phyloP scores from a whole-genome alignment of 35 echinoderm and acorn worm species.

The Heliocidaris erythrogramma region DNA sequence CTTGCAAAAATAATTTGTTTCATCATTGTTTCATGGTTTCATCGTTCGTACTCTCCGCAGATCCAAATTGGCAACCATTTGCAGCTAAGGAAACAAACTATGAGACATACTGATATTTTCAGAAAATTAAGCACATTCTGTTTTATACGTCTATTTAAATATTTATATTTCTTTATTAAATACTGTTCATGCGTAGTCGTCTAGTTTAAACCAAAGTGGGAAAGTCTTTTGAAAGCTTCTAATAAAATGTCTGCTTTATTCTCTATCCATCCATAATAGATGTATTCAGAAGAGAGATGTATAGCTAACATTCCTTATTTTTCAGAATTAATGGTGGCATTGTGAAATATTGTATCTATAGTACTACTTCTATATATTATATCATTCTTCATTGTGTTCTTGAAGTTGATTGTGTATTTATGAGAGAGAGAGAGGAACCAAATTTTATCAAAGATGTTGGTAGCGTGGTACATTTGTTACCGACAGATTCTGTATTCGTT shows the following conservation, averaged over 20 bases:
- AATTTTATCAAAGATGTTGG: neutral
- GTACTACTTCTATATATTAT: slow-evolving; percentile 13
- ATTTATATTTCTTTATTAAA: neutral
- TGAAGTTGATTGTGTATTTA: neutral
- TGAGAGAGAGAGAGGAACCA: neutral
- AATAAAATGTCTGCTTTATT: neutral
- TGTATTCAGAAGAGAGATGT: neutral
- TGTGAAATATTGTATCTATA: neutral
- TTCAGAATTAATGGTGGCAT: neutral
- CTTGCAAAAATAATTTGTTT: neutral
- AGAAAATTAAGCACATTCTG: neutral
- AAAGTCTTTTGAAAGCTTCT: neutral
- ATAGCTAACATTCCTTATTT: slow-evolving; percentile 3
- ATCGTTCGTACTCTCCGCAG: neutral
- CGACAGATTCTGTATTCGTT: neutral
- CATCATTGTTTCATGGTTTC: too few relatives aligned
- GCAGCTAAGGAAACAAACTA: neutral
- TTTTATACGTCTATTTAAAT: neutral
- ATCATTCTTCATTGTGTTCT: neutral
- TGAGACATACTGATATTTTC: neutral
- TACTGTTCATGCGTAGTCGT: neutral
- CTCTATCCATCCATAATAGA: neutral
- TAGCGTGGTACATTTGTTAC: neutral
- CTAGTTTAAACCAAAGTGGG: neutral
- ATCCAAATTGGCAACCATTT: neutral